phyloP scores from a whole-genome alignment of 2,113 vertebrate genomes.

The Tragelaphus buxtoni region DNA sequence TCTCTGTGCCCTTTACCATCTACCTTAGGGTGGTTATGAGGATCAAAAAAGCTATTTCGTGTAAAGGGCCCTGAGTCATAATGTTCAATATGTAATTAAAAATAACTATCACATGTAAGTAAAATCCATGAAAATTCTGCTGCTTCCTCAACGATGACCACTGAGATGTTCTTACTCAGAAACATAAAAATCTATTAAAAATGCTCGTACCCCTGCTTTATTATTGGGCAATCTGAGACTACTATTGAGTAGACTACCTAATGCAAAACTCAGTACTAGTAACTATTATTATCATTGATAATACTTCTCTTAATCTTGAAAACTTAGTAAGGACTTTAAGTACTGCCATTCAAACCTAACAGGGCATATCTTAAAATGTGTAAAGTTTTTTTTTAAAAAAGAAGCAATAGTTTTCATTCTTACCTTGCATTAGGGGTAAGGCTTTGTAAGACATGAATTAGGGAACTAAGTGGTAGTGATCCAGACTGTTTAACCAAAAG shows the following conservation, averaged over 20 bases:
- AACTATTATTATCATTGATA: background rate
- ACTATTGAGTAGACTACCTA: background rate
- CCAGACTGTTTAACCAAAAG: slow-evolving; percentile 94
- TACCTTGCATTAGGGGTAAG: slow-evolving; percentile 95
- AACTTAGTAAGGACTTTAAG: background rate
- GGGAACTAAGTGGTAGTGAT: slow-evolving; percentile 92
- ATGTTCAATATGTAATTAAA: background rate
- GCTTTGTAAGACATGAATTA: slow-evolving; percentile 92
- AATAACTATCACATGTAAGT: background rate
- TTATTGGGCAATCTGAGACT: background rate
- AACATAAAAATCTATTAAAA: background rate
- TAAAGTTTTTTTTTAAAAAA: background rate
- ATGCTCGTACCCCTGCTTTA: background rate
- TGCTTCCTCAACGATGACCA: background rate
- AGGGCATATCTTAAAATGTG: background rate
- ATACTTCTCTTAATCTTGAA: background rate
- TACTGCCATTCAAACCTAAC: background rate
- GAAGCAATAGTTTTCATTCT: slow-evolving; percentile 19
- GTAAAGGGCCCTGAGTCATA: background rate
- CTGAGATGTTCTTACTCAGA: background rate
- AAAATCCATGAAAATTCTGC: background rate
- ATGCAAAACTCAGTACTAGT: background rate
- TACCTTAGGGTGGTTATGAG: background rate
- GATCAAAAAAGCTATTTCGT: background rate
- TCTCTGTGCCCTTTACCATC: background rate